Percentiles rank a stretch among this genome's conserved stretches.
Conservation (phyloP, 1,140 invertebrate species). For the Parapsyche elsis region DNA sequence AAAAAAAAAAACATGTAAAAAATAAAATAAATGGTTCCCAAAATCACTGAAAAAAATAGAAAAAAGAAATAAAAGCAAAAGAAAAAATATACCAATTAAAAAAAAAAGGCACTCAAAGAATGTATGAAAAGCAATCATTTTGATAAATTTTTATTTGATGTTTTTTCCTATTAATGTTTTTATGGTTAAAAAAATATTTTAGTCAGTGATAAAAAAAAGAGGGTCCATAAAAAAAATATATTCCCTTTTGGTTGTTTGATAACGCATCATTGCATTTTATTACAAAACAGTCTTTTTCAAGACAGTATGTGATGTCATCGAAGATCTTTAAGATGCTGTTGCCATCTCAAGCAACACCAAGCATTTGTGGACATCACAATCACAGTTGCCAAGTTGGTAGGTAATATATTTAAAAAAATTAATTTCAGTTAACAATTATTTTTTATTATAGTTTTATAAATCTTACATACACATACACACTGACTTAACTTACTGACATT, state of each 20-base stretch:
- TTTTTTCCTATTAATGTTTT: conserved; percentile 46
- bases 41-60: conserved; percentile 41
- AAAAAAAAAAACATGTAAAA: conserved; percentile 46
- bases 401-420: too few relatives aligned
- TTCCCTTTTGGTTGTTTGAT: conserved; percentile 11
- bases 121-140: conserved; percentile 35
- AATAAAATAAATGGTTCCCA: conserved; percentile 42
- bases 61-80: conserved; percentile 41
- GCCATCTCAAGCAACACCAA: too few relatives aligned
- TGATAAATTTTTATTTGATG: conserved; percentile 44
- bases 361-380: too few relatives aligned
- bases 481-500: too few relatives aligned
- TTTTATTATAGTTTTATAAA: too few relatives aligned
- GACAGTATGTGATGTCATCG: conserved; percentile 12
- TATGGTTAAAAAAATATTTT: conserved; percentile 45
- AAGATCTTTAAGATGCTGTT: too few relatives aligned
- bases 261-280: background rate
- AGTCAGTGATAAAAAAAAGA: conserved; percentile 45
- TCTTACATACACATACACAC: too few relatives aligned
- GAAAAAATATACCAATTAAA: conserved; percentile 35
- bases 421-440: too few relatives aligned
- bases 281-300: conserved; percentile 47
- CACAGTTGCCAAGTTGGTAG: too few relatives aligned
- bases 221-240: conserved; percentile 42
- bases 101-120: conserved; percentile 32